phyloP scores from a whole-genome alignment of 1,140 invertebrate genomes.

The Lerema accius region DNA sequence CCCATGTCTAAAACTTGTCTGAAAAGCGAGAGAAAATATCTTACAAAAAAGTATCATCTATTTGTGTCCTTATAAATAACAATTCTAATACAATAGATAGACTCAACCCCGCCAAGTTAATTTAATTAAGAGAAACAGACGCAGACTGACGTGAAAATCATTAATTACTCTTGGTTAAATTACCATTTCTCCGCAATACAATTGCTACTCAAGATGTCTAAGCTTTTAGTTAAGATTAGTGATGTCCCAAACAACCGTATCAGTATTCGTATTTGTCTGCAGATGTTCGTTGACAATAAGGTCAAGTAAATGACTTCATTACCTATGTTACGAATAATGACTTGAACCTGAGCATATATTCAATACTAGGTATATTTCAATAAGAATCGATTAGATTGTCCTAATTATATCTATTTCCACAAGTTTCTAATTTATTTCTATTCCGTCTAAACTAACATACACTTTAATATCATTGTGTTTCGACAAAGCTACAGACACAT shows the following conservation, averaged over 20 bases:
- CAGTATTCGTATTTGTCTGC: background rate
- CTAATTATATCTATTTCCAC: no score
- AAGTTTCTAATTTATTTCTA: no score
- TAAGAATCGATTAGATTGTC: no score
- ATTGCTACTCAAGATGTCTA: constrained; percentile 2
- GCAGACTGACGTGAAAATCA: constrained; percentile 18
- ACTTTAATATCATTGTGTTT: no score
- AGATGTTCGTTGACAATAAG: background rate
- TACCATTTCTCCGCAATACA: constrained; percentile 18
- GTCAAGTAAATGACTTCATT: no score
- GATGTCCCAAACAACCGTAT: background rate
- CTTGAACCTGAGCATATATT: no score
- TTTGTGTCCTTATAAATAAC: constrained; percentile 3
- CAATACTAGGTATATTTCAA: no score
- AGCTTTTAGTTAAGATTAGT: constrained; percentile 8
- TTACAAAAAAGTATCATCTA: background rate
- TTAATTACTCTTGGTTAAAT: constrained; percentile 17
- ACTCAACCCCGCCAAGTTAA: constrained; percentile 3
- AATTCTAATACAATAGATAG: constrained; percentile 12
- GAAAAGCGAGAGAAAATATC: no score
- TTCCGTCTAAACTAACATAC: no score
- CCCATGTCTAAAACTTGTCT: no score
- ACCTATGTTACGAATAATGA: no score
- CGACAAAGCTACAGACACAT: no score
- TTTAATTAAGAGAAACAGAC: constrained; percentile 28